Evolutionary conservation across 37 sponge, comb jelly and placozoan genomes (phyloP).

Genomic region (Spongia lamella): DNA sequence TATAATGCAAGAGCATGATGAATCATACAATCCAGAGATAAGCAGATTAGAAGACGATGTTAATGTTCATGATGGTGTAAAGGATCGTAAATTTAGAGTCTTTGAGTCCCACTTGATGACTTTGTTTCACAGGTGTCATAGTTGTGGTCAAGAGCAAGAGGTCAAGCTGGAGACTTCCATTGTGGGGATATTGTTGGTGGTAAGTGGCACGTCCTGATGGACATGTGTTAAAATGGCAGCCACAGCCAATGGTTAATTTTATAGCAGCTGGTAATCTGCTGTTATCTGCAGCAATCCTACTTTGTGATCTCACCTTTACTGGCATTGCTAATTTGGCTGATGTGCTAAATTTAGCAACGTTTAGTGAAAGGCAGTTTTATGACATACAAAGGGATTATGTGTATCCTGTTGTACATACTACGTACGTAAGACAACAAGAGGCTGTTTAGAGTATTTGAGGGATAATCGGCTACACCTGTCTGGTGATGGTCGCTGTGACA

Average conservation of each 20-base stretch:
- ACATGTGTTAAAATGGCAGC: constrained; percentile 7
- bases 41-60: no score
- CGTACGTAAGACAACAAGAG: neutral
- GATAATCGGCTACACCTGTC: constrained; percentile 2
- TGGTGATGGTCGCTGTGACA: constrained; percentile 53
- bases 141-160: neutral
- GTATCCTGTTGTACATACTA: neutral
- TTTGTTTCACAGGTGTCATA: neutral
- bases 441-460: constrained; percentile 1
- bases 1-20: no score
- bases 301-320: no score
- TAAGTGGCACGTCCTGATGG: constrained; percentile 14
- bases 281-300: neutral
- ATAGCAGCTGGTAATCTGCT: constrained; percentile 17
- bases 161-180: constrained; percentile 11
- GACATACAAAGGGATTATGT: neutral
- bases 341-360: neutral
- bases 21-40: no score
- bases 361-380: constrained; percentile 5
- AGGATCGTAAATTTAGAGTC: constrained; percentile 2
- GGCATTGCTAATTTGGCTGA: no score
- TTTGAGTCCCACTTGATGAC: constrained; percentile 4
- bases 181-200: constrained; percentile 10
- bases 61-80: no score
- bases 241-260: constrained; percentile 10